Evolutionary conservation across 2,888 invertebrate genomes (phyloP), one percentile per base, ranked within the genome.

Genomic region (Andrena haemorrhoa): DNA sequence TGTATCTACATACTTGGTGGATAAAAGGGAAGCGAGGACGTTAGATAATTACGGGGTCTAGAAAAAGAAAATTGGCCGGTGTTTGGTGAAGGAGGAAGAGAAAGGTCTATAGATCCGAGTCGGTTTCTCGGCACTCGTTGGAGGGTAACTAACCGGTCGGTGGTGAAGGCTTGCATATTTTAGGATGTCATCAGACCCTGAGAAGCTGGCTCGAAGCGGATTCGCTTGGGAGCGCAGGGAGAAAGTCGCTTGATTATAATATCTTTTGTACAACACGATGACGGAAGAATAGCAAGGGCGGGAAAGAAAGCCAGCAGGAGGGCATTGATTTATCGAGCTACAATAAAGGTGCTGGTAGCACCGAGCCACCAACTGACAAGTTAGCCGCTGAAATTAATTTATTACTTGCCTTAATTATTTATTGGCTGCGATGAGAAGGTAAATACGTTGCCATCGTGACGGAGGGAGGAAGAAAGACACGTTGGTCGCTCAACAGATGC

Each of bases 121-220:
- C 35, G 60, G 51, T 66, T 41, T 47, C 53, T n/a, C n/a, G 69
- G 10, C 10, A 31, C 66, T 66, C 73, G 64, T 72, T 47, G 20
- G 51, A 63, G 80, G 83, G 83, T 87, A 89, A 88, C 88, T 88
- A 87, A 90, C 87, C 85, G 79, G 83, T 79, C 65, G 35, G 76
- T 63, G 65, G 71, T 64, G 79, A 79, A 77, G 78, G 82, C 84
- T 84, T 91, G 89, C 88, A 90, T 91, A 90, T 90, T 91, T 91
- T 82, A 91, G 79, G 88, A 88, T 86, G 88, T 91, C 89, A 89
- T 91, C 89, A 88, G 87, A 83, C 84, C 77, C 82, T 81, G 56
- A 69, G 69, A 49, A 68, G 26, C 61, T 29, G 61, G 53, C 53
- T 51, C 12, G 65, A 85, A 47, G 74, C 53, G 58, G 70, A 61